Conservation (phyloP, 2,888 invertebrate genomes). For the Oscheius onirici region DNA sequence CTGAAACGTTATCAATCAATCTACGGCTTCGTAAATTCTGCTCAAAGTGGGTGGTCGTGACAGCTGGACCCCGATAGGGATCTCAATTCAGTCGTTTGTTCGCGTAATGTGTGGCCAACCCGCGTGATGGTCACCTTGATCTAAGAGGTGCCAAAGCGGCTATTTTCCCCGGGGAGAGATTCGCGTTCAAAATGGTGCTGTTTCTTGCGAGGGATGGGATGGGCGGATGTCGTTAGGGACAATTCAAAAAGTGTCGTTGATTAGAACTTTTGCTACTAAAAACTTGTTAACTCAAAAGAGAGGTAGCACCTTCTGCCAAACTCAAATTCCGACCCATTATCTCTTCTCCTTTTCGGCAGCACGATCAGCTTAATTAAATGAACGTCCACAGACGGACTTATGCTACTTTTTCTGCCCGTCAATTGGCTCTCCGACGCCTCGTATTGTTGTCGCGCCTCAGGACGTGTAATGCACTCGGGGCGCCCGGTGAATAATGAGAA, state of each 20-base stretch:
- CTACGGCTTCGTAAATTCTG: background rate
- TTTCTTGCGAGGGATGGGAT: too few relatives aligned
- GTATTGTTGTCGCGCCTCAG: background rate
- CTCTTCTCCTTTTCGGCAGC: too few relatives aligned
- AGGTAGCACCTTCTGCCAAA: too few relatives aligned
- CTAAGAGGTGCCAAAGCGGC: background rate
- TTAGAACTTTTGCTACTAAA: too few relatives aligned
- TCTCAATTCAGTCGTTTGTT: conserved; percentile 20
- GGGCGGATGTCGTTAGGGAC: too few relatives aligned
- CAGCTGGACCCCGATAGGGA: conserved; percentile 3
- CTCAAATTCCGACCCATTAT: too few relatives aligned
- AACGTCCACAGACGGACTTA: background rate
- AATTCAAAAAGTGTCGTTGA: too few relatives aligned
- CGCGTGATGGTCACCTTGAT: background rate
- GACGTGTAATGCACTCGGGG: background rate
- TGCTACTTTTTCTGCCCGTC: background rate
- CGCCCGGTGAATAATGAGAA: conserved; percentile 15
- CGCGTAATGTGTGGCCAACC: background rate
- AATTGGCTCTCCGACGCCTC: background rate
- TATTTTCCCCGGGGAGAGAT: background rate
- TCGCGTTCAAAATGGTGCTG: too few relatives aligned
- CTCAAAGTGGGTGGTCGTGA: background rate
- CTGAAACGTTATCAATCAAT: background rate
- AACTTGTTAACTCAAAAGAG: too few relatives aligned
- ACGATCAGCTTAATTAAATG: background rate